Conservation (phyloP, 2,888 invertebrate species). For the Eristalis intricaria region DNA sequence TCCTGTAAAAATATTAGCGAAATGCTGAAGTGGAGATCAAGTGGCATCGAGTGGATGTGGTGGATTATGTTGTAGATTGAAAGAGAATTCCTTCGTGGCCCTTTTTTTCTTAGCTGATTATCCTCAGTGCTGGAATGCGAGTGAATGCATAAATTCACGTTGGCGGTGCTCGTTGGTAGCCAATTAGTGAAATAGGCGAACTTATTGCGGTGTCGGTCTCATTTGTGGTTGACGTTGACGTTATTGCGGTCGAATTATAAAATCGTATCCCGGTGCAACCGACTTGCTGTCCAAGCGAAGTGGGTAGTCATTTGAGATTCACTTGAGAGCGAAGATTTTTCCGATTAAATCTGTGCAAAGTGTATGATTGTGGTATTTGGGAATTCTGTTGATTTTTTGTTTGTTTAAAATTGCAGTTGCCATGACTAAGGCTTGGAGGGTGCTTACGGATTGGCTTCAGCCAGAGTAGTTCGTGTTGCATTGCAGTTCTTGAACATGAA, state of each 20-base stretch:
- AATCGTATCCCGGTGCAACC: not conserved
- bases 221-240: constrained; percentile 34
- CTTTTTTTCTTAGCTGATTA: constrained; percentile 15
- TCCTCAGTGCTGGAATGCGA: not conserved
- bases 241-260: constrained; percentile 19
- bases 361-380: not conserved
- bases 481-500: too few species aligned
- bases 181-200: constrained; percentile 46
- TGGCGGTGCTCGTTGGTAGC: not conserved
- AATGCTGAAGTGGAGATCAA: constrained; percentile 39
- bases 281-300: not conserved
- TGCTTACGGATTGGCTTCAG: not conserved
- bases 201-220: constrained; percentile 29
- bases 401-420: not conserved
- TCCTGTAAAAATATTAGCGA: constrained; percentile 38
- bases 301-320: not conserved
- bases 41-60: constrained; percentile 20
- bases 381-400: not conserved
- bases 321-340: not conserved
- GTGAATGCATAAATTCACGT: not conserved
- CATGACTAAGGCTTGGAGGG: not conserved
- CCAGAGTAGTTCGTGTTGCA: too few species aligned
- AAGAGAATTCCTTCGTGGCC: not conserved
- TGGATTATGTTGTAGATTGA: constrained; percentile 3
- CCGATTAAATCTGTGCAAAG: not conserved